Evolutionary conservation across 53 echinoderm and acorn worm genomes (phyloP).

Genomic region (Holothuria leucospilota): DNA sequence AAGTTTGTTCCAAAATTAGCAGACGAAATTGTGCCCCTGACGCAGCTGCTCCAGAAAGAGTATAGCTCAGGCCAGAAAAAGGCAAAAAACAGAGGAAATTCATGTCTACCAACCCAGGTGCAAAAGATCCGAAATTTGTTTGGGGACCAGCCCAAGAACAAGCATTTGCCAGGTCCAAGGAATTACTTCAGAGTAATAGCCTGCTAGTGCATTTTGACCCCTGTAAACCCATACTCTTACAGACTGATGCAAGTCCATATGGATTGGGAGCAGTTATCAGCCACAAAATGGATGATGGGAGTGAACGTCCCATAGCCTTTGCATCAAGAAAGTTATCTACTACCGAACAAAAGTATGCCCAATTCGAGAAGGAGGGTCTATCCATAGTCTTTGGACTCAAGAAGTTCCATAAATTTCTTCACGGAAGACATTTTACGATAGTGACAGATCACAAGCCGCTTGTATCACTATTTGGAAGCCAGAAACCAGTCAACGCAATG

Average conservation of each 20-base stretch:
- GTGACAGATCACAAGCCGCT: conserved; percentile 57
- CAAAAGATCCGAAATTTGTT: conserved; percentile 26
- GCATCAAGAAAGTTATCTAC: conserved; percentile 56
- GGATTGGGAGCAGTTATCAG: conserved; percentile 66
- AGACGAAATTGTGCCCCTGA: too few species aligned
- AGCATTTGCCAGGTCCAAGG: conserved; percentile 30
- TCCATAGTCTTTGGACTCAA: conserved; percentile 65
- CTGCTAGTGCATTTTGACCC: conserved; percentile 24
- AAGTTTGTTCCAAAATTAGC: too few species aligned
- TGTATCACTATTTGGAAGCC: conserved; percentile 27
- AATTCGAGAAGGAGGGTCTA: conserved; percentile 45
- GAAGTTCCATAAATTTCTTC: conserved; percentile 64
- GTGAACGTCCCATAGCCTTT: conserved; percentile 65
- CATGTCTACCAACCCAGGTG: neutral
- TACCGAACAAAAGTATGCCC: conserved; percentile 65
- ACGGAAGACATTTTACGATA: conserved; percentile 45
- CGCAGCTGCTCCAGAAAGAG: too few species aligned
- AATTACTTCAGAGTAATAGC: conserved; percentile 21
- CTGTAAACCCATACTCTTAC: conserved; percentile 59
- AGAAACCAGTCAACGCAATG: conserved; percentile 57
- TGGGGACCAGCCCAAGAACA: conserved; percentile 39
- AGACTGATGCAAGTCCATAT: conserved; percentile 73
- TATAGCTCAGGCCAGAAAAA: too few species aligned
- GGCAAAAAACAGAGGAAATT: neutral
- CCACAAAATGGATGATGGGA: conserved; percentile 55